A percentile compares a stretch with the other conserved stretches of the same genome.
phyloP scores from a whole-genome alignment of 2,113 vertebrate species.

The Sphaerodactylus townsendi region DNA sequence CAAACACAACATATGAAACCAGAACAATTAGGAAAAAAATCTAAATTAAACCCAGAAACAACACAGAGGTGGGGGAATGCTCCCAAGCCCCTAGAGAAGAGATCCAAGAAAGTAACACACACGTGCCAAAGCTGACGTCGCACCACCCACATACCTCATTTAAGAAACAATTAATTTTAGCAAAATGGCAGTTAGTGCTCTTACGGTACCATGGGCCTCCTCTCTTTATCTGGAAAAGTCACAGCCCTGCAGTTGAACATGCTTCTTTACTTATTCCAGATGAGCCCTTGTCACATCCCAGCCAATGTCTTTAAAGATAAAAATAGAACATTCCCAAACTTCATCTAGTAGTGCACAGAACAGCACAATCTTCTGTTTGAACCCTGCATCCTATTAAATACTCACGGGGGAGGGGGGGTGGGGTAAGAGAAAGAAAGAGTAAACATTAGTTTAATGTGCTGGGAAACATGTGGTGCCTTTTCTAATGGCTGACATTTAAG shows the following conservation, averaged over 20 bases:
- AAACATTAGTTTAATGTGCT: conserved; percentile 14
- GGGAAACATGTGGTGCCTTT: conserved; percentile 27
- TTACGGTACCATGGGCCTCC: neutral
- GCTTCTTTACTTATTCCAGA: conserved; percentile 15
- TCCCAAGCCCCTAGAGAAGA: neutral
- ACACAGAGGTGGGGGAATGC: neutral
- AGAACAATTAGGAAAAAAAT: conserved; percentile 1
- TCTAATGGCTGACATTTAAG: conserved; percentile 1
- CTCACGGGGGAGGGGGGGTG: neutral
- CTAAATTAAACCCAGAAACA: conserved; percentile 15
- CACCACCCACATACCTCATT: conserved; percentile 4
- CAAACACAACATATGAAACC: conserved; percentile 13
- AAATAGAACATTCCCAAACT: conserved; percentile 19
- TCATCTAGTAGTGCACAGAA: conserved; percentile 5
- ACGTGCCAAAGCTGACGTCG: neutral
- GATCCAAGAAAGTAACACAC: neutral
- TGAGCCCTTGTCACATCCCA: neutral
- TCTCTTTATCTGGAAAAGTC: conserved; percentile 10
- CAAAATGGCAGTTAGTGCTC: neutral
- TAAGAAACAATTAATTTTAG: neutral
- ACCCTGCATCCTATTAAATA: conserved; percentile 2
- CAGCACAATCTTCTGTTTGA: conserved; percentile 16
- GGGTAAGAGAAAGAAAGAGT: neutral
- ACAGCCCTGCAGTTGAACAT: neutral
- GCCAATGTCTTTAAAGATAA: neutral